Evolutionary conservation across 2,797 vertebrate species (phyloP).

Genomic region (Miichthys miiuy): DNA sequence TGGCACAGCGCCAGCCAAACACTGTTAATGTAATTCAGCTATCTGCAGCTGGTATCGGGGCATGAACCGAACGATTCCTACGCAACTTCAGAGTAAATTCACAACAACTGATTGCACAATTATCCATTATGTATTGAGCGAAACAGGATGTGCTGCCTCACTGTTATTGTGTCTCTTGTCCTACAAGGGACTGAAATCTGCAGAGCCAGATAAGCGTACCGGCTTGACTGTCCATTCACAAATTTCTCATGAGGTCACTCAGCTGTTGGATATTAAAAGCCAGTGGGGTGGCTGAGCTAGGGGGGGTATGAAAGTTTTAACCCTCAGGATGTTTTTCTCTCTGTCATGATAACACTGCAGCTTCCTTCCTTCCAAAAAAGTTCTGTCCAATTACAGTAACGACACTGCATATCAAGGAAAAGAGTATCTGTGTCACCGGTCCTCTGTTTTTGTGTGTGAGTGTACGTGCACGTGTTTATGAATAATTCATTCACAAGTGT

Average conservation of each 20-base stretch:
- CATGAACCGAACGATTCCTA: constrained; percentile 55
- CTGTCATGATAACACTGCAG: constrained; percentile 62
- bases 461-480: constrained; percentile 44
- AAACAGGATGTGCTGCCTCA: constrained; percentile 79
- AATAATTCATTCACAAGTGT: constrained; percentile 73
- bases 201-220: constrained; percentile 67
- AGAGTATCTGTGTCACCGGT: constrained; percentile 36
- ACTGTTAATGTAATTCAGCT: constrained; percentile 34
- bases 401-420: constrained; percentile 56
- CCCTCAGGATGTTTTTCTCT: constrained; percentile 77
- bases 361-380: constrained; percentile 68
- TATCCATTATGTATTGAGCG: constrained; percentile 67
- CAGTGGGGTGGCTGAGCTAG: constrained; percentile 16
- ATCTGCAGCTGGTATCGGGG: constrained; percentile 77
- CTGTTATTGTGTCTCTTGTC: constrained; percentile 75
- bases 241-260: constrained; percentile 79
- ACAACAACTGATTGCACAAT: constrained; percentile 70
- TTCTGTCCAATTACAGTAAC: constrained; percentile 35
- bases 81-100: constrained; percentile 44
- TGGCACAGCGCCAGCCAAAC: constrained; percentile 28
- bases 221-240: constrained; percentile 74
- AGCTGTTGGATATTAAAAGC: constrained; percentile 73
- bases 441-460: constrained; percentile 22
- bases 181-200: constrained; percentile 63
- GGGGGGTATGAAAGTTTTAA: constrained; percentile 32